Evolutionary conservation across 1,140 invertebrate genomes (phyloP).

Genomic region (Leucophenga varia): DNA sequence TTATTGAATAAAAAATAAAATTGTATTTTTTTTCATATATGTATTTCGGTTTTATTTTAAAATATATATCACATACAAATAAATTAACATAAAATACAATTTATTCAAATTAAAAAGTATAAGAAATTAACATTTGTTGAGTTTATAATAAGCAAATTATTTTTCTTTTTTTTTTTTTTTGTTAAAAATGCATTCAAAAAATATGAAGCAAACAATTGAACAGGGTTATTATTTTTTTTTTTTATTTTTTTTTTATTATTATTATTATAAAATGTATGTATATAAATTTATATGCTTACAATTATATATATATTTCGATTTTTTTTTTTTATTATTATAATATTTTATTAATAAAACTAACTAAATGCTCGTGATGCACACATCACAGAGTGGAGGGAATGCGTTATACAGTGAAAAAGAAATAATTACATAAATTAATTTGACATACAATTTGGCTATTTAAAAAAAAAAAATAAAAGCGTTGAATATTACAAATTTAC

Average conservation of each 20-base stretch:
- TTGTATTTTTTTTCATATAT: slow-evolving; percentile 21
- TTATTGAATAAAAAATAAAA: too few relatives aligned
- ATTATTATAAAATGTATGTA: too few relatives aligned
- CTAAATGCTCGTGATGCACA: too few relatives aligned
- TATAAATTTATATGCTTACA: too few relatives aligned
- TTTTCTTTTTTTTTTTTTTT: neutral
- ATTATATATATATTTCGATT: too few relatives aligned
- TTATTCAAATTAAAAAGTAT: neutral
- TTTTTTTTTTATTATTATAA: too few relatives aligned
- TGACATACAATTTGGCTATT: neutral
- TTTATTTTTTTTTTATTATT: too few relatives aligned
- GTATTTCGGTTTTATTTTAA: slow-evolving; percentile 43
- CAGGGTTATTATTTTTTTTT: too few relatives aligned
- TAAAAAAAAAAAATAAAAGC: neutral
- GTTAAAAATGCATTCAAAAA: neutral
- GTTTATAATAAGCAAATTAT: neutral
- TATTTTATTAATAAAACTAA: too few relatives aligned
- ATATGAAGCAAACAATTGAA: too few relatives aligned
- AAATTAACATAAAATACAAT: slow-evolving; percentile 48
- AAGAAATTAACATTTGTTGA: neutral
- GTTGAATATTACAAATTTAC: neutral
- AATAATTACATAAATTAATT: neutral
- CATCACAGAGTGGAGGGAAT: too few relatives aligned
- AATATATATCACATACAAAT: slow-evolving; percentile 52
- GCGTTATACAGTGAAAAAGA: neutral